Evolutionary conservation across 1,140 invertebrate genomes (phyloP), one percentile per base, ranked within the genome.

Genomic region (Eumaeus atala): DNA sequence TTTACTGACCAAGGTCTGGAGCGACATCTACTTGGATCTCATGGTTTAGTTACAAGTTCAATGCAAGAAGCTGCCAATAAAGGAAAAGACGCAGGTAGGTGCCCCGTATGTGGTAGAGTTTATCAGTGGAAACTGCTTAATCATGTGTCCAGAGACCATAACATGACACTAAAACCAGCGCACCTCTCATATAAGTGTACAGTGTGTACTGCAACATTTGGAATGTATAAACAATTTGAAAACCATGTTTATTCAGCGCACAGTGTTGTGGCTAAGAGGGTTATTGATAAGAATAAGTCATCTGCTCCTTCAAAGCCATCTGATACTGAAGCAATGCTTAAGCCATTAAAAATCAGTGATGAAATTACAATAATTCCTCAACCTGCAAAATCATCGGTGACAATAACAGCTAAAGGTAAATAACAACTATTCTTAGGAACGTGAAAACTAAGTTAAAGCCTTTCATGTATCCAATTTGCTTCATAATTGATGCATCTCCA

Each of bases 51-150:
- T 9, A 98, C 97, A 28, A 97, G 95, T 49, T 97, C 96, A 71
- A 97, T 98, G 95, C 95, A 98, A 78, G 95, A 97, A 81, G 95
- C 96, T 42, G 96, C 96, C 28, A 97, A 98, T 74, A 96, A 95
- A 78, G 96, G 96, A 60, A 96, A 97, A 84, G 97, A 98, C 88
- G 94, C 95, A 28, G 97, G 97, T 21, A 90, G 96, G 56, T 98
- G 97, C 90, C 96, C 96, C 38, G 93, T 97, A 47, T 98, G 97
- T 90, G 95, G 95, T 67, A 92, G 95, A 76, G 95, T 97, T 54
- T 97, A 96, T 76, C 95, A 97, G 83, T 97, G 95, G 95, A 97
- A 97, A 74, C 84, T 97, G 59, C 83, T 97, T 50, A 96, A 96
- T 82, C 96, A 97, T 73, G 96, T 97, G 42, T 95, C 95, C 35